These are phyloP conservation scores for Zootermopsis nevadensis DNA, from an alignment of 2,888 invertebrate species.

Conservation along the genomic window DNA sequence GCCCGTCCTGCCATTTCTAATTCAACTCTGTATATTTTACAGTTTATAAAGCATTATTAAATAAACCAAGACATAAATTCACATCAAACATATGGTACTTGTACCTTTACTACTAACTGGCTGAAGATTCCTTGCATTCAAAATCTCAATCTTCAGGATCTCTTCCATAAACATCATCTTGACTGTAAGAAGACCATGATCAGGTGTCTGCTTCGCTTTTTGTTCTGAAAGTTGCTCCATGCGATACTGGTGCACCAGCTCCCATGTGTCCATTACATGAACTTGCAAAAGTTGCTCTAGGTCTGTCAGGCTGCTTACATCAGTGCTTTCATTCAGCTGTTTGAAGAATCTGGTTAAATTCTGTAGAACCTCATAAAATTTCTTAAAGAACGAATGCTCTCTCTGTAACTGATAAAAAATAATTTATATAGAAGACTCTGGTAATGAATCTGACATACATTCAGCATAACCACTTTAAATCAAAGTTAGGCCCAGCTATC, in stretches of 20 bases:
- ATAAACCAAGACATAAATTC: too few relatives aligned
- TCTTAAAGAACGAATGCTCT: conserved; percentile 92
- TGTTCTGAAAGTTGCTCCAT: conserved; percentile 74
- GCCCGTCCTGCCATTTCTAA: too few relatives aligned
- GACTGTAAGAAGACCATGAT: conserved; percentile 83
- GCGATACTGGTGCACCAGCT: conserved; percentile 86
- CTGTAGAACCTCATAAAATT: conserved; percentile 86
- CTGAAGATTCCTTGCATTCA: conserved; percentile 88
- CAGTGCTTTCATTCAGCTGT: conserved; percentile 65
- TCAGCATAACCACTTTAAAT: too few relatives aligned
- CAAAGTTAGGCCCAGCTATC: too few relatives aligned
- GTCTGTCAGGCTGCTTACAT: conserved; percentile 61
- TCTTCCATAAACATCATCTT: conserved; percentile 78
- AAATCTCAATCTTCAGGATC: conserved; percentile 81
- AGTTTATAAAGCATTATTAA: too few relatives aligned
- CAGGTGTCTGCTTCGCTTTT: conserved; percentile 71
- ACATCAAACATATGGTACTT: conserved; percentile 50
- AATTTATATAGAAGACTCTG: neutral
- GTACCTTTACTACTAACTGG: conserved; percentile 90
- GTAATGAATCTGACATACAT: too few relatives aligned
- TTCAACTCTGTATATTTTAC: too few relatives aligned
- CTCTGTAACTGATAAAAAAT: conserved; percentile 65
- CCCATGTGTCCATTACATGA: conserved; percentile 87
- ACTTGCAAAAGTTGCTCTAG: conserved; percentile 76
- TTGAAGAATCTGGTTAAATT: conserved; percentile 91